Evolutionary conservation across 2,113 vertebrate species (phyloP).

Genomic region (Podarcis muralis): DNA sequence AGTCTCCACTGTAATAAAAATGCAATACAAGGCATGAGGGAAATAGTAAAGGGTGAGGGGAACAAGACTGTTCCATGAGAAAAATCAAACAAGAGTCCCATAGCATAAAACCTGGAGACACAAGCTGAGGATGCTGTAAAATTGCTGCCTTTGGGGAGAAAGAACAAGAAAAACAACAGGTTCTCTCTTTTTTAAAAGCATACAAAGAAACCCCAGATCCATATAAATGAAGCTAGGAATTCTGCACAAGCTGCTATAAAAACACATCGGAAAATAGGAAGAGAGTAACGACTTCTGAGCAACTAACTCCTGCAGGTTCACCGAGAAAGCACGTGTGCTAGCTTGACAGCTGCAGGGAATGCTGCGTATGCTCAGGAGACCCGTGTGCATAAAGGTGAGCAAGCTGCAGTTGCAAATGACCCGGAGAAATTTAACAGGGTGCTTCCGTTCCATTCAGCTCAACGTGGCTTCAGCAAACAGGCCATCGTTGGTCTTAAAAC

Average conservation of each 20-base stretch:
- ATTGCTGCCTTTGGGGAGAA: constrained; percentile 65
- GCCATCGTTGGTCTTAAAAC: too few relatives aligned
- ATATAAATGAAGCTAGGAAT: constrained; percentile 56
- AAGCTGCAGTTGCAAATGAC: constrained; percentile 6
- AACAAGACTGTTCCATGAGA: constrained; percentile 68
- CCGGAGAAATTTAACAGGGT: background rate
- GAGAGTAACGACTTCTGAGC: constrained; percentile 54
- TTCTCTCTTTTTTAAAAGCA: constrained; percentile 39
- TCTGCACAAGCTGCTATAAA: constrained; percentile 62
- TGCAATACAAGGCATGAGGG: constrained; percentile 74
- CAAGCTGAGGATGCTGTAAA: constrained; percentile 62
- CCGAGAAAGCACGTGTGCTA: background rate
- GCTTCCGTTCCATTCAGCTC: background rate
- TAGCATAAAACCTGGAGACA: constrained; percentile 65
- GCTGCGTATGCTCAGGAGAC: constrained; percentile 59
- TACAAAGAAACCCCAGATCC: constrained; percentile 60
- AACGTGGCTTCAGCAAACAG: background rate
- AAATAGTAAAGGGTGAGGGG: constrained; percentile 57
- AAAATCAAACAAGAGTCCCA: constrained; percentile 73
- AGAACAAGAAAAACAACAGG: constrained; percentile 65
- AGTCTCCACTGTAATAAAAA: constrained; percentile 73
- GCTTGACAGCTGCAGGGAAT: constrained; percentile 45
- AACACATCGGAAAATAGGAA: constrained; percentile 64
- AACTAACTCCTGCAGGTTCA: constrained; percentile 54
- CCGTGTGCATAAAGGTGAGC: constrained; percentile 50